These are phyloP conservation scores for Heliocidaris tuberculata DNA, from an alignment of 35 echinoderm and acorn worm species.

Conservation along the genomic window DNA sequence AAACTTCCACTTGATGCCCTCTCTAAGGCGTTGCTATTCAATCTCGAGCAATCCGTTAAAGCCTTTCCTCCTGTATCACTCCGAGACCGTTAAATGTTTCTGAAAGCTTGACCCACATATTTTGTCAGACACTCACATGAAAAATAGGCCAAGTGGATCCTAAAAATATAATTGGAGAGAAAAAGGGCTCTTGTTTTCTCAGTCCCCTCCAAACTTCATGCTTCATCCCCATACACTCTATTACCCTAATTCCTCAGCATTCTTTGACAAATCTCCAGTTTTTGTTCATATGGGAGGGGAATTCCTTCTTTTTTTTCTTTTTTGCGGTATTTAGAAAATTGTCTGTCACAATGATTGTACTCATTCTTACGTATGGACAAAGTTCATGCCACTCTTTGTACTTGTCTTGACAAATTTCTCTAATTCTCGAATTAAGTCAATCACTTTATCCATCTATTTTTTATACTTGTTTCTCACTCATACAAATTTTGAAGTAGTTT, in stretches of 20 bases:
- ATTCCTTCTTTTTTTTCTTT: background rate
- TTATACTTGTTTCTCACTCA: background rate
- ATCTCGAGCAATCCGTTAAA: constrained; percentile 34
- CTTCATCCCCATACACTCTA: background rate
- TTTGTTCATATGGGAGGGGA: background rate
- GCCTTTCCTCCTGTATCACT: constrained; percentile 3
- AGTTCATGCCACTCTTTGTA: background rate
- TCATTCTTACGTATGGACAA: background rate
- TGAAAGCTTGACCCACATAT: constrained; percentile 21
- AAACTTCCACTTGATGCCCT: constrained; percentile 8
- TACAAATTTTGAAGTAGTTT: background rate
- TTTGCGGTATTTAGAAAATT: background rate
- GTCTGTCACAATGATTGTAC: background rate
- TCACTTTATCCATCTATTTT: background rate
- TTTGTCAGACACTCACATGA: constrained; percentile 35
- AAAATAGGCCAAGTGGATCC: constrained; percentile 45
- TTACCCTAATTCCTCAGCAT: background rate
- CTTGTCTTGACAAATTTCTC: background rate
- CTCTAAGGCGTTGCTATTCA: constrained; percentile 26
- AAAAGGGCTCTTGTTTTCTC: background rate
- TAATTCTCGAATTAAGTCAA: background rate
- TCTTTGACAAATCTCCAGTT: background rate
- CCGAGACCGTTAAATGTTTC: constrained; percentile 9
- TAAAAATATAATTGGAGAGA: constrained; percentile 25
- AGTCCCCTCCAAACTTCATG: background rate